Conservation (phyloP, 2,797 vertebrate species). For the Tenualosa ilisha region DNA sequence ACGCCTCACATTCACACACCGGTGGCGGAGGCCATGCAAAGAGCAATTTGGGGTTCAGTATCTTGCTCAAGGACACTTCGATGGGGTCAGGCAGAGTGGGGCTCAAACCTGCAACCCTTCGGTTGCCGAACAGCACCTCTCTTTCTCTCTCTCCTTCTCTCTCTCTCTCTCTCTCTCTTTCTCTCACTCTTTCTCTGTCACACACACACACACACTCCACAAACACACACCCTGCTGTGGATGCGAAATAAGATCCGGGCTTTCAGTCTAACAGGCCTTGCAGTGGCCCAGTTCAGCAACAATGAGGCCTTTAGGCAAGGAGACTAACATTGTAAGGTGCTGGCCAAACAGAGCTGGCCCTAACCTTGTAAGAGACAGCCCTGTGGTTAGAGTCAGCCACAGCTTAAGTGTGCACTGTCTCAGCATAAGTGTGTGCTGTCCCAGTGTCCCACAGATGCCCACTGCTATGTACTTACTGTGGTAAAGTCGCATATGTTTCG, state of each 20-base stretch:
- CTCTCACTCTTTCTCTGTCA: too few species aligned
- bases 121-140: too few species aligned
- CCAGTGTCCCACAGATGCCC: neutral
- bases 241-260: neutral
- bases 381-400: neutral
- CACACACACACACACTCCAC: neutral
- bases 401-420: neutral
- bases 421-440: too few species aligned
- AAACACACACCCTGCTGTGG: neutral
- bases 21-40: too few species aligned
- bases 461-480: neutral
- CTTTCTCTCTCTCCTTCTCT: neutral
- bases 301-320: neutral
- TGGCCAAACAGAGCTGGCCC: neutral
- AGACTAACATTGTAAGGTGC: neutral
- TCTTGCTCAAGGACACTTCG: too few species aligned
- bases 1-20: too few species aligned
- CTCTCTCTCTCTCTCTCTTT: neutral
- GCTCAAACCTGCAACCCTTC: too few species aligned
- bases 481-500: too few species aligned
- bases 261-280: neutral
- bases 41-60: too few species aligned
- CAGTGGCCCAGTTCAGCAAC: neutral
- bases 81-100: too few species aligned
- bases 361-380: neutral